Evolutionary conservation across 2,888 invertebrate species (phyloP).

Genomic region (Tanytarsus gracilentus): DNA sequence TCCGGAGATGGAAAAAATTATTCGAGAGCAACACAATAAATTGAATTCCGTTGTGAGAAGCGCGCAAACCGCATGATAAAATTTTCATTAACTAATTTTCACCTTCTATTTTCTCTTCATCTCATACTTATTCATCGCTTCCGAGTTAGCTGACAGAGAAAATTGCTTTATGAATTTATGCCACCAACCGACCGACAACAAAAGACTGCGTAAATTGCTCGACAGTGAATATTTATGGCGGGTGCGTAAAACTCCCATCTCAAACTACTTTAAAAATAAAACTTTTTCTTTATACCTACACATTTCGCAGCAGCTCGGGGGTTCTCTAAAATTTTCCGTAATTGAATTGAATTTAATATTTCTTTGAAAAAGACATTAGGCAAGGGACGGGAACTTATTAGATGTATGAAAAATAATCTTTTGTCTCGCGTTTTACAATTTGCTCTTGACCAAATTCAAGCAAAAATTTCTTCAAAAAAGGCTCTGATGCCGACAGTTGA

Average conservation of each 20-base stretch:
- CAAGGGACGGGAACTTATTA: no score
- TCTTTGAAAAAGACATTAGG: no score
- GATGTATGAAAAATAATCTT: no score
- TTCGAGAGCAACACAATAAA: no score
- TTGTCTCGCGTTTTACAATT: background rate
- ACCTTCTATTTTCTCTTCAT: background rate
- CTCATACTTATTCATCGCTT: background rate
- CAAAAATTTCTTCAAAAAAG: background rate
- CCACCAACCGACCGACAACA: background rate
- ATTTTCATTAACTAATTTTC: conserved; percentile 18
- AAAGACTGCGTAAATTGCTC: background rate
- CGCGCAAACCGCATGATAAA: conserved; percentile 8
- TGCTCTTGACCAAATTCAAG: background rate
- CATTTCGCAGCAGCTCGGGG: background rate
- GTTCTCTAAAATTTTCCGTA: background rate
- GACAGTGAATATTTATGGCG: background rate
- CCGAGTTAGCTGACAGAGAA: background rate
- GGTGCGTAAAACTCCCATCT: background rate
- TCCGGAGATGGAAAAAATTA: no score
- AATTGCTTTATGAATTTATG: background rate
- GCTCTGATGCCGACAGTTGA: background rate
- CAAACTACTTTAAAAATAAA: background rate
- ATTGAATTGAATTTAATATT: no score
- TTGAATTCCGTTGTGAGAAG: background rate
- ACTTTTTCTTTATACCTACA: background rate